Evolutionary conservation across 2,113 vertebrate genomes (phyloP).

Genomic region (Caretta caretta): DNA sequence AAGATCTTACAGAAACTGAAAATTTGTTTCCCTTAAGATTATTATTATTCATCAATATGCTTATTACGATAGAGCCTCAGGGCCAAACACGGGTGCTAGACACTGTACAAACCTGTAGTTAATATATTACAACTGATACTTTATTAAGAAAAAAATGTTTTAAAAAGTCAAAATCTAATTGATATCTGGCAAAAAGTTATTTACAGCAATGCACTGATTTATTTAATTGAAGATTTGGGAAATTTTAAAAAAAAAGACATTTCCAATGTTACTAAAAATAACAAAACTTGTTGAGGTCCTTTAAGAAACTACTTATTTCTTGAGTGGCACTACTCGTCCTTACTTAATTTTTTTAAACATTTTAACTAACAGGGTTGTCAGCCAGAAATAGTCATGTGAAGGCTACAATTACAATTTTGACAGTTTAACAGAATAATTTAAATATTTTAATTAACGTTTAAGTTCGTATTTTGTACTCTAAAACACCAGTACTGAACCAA

Average conservation of each 20-base stretch:
- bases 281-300: neutral
- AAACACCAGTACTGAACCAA: neutral
- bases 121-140: neutral
- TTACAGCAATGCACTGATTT: neutral
- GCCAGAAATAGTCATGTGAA: neutral
- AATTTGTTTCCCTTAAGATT: neutral
- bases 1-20: neutral
- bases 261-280: neutral
- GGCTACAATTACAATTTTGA: neutral
- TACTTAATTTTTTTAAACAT: neutral
- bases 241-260: neutral
- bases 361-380: neutral
- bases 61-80: neutral
- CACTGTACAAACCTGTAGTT: neutral
- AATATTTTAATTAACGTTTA: neutral
- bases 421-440: neutral
- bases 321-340: neutral
- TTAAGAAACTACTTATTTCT: neutral
- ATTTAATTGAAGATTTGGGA: neutral
- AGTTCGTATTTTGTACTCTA: neutral
- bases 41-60: neutral
- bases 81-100: neutral
- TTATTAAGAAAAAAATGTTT: no score
- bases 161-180: neutral
- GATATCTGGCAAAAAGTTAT: neutral